Conservation (phyloP, 1,140 invertebrate species). For the Magallana ariakensis region DNA sequence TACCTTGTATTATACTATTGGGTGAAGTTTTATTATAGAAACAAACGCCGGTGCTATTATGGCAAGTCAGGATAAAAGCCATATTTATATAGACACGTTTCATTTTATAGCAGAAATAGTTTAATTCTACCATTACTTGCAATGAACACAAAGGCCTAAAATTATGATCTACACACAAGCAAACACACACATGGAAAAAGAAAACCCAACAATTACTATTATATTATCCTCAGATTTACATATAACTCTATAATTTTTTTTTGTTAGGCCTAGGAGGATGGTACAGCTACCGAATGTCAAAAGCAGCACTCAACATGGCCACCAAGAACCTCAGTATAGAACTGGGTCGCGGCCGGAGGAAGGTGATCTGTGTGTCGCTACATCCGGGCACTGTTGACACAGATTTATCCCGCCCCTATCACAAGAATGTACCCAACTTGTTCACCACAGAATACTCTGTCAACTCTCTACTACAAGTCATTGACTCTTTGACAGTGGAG, state of each 20-base stretch:
- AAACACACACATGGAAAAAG: no score
- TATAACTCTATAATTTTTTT: background rate
- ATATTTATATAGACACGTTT: no score
- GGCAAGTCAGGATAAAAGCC: no score
- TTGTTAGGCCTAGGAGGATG: conserved; percentile 74
- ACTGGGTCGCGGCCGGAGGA: conserved; percentile 71
- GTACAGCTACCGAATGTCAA: conserved; percentile 78
- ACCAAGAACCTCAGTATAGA: conserved; percentile 76
- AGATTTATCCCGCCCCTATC: conserved; percentile 75
- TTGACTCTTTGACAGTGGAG: conserved; percentile 69
- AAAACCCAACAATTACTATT: no score
- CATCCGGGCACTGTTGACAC: conserved; percentile 78
- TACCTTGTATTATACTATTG: background rate
- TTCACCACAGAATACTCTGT: conserved; percentile 75
- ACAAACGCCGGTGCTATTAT: no score
- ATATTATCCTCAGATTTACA: no score
- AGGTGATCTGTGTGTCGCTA: conserved; percentile 73
- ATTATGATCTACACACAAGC: no score
- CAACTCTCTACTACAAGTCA: conserved; percentile 68
- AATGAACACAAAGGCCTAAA: no score
- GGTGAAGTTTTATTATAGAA: no score
- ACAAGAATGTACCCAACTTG: conserved; percentile 74
- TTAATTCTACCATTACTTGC: no score
- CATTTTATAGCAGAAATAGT: no score
- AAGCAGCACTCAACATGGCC: conserved; percentile 77